Evolutionary conservation across 2,888 invertebrate species (phyloP), one percentile per base, ranked within the genome.

Genomic region (Aphodius sticticus): DNA sequence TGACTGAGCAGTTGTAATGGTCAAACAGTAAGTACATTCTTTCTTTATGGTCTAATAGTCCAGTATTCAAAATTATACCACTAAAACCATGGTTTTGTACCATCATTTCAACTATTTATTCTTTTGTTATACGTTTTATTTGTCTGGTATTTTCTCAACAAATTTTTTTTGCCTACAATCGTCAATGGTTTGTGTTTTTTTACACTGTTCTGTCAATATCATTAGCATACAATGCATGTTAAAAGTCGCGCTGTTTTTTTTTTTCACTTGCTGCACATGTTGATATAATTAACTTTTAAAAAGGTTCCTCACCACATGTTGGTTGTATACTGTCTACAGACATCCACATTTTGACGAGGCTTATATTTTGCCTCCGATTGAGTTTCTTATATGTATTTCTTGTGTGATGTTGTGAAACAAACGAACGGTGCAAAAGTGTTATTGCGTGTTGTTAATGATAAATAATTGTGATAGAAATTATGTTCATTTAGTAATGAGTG

Each of bases 391-490:
- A 3, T 53, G 4, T 53, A 53, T 53, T 53, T 53, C 53, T 53
- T 53, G 53, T 53, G 53, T 12, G 7, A 53, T 53, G 53, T 53
- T 1, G 53, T 53, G 53, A 53, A 53, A 53, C 53, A 53, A 53
- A 53, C 53, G 1, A 12, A 2, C 6, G 3, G 53, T 53, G 53
- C 3, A 26, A 53, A 53, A 2, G 7, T 53, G 12, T 53, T 53
- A 53, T 53, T 53, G 53, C 53, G 53, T 53, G 53, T 53, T 7
- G 9, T 53, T 53, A 53, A 5, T 5, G 53, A 3, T 53, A 53
- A 53, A 53, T 53, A 53, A 53, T 53, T 53, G 53, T 53, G 53
- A 53, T 53, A 53, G 53, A 53, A 53, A 53, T 53, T 53, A 53
- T 53, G 53, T 12, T 53, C 53, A 53, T 53, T 53, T 5, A 53